Percentiles rank a stretch among this genome's conserved stretches.
Evolutionary conservation across 2,797 vertebrate genomes (phyloP).

Genomic region (Molossus alvarezi): DNA sequence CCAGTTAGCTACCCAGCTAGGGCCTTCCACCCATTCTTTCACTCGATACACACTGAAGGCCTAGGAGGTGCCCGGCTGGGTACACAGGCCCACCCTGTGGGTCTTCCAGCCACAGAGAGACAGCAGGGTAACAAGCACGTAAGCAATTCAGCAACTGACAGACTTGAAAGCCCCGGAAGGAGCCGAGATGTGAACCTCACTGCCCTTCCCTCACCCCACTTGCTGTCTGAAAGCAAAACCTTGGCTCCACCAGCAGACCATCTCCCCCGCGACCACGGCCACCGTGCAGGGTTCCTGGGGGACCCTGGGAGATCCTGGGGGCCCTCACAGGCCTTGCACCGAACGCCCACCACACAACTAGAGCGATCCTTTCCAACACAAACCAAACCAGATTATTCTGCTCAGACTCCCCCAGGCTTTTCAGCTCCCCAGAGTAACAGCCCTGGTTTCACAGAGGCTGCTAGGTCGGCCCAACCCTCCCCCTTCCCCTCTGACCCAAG

Average conservation of each 20-base stretch:
- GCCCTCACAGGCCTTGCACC: not conserved
- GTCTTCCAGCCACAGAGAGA: not conserved
- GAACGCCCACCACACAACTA: not conserved
- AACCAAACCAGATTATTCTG: not conserved
- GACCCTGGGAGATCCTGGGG: not conserved
- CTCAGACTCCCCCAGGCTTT: not conserved
- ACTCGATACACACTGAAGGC: not conserved
- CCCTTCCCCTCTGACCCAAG: not conserved
- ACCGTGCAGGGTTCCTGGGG: not conserved
- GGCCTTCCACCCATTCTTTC: not conserved
- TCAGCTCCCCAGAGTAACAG: not conserved
- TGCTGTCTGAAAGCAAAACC: not conserved
- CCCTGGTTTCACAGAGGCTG: not conserved
- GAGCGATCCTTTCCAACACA: not conserved
- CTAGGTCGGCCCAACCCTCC: fast-evolving
- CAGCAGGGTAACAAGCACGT: not conserved
- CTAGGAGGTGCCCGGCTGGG: not conserved
- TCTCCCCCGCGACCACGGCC: not conserved
- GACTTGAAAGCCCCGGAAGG: not conserved
- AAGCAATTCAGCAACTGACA: not conserved
- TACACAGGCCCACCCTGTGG: too few species aligned
- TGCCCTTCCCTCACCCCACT: not conserved
- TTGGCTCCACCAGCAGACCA: not conserved
- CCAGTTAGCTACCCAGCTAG: too few species aligned
- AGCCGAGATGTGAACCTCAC: not conserved